These are phyloP conservation scores for Latrodectus elegans DNA, from an alignment of 2,888 invertebrate genomes.

Conservation along the genomic window DNA sequence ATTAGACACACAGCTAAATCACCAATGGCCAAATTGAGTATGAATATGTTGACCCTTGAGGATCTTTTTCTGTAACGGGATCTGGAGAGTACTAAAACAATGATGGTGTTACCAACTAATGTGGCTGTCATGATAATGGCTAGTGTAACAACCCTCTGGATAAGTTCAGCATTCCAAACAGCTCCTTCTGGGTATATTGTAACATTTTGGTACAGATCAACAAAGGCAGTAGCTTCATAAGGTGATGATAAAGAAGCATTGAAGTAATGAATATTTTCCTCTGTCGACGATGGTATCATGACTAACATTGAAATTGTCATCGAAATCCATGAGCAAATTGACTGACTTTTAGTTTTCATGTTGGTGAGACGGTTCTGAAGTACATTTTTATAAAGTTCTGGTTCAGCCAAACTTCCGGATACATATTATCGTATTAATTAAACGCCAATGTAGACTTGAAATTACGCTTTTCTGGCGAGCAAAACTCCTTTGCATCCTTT, in stretches of 20 bases:
- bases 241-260: constrained; percentile 37
- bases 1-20: constrained; percentile 76
- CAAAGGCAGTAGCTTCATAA: constrained; percentile 22
- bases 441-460: no score
- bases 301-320: constrained; percentile 34
- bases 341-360: background rate
- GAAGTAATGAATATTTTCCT: constrained; percentile 40
- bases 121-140: constrained; percentile 75
- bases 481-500: no score
- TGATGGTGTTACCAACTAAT: constrained; percentile 75
- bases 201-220: constrained; percentile 26
- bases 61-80: constrained; percentile 74
- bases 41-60: constrained; percentile 76
- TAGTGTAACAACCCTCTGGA: constrained; percentile 75
- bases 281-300: constrained; percentile 56
- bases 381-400: background rate
- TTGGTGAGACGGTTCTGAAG: constrained; percentile 2
- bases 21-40: constrained; percentile 76
- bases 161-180: constrained; percentile 75
- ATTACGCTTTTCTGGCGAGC: no score
- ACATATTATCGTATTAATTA: no score
- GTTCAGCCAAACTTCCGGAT: no score
- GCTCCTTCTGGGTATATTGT: constrained; percentile 65
- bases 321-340: constrained; percentile 15
- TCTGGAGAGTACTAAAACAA: constrained; percentile 75